Evolutionary conservation across 2,797 vertebrate species (phyloP), one percentile per base, ranked within the genome.

Genomic region (Toxotes lorentzi): DNA sequence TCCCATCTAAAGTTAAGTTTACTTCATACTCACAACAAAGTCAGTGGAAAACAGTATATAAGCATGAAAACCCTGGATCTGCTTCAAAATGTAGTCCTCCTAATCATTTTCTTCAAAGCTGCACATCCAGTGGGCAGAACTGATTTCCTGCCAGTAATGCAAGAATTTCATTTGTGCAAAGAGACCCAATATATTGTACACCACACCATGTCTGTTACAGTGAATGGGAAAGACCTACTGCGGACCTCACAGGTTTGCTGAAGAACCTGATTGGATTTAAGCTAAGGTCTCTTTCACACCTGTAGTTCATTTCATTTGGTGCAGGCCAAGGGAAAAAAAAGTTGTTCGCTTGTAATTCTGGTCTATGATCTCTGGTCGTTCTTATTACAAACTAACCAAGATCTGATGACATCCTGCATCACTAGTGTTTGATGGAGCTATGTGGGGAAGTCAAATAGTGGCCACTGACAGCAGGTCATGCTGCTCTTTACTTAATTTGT

Each of bases 51-150:
- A 23, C 17, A 47, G 57, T 27, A 24, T 43, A 50, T 34, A 30
- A 50, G 30, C 69, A 34, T 38, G 30, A 23, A 21, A 5, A 70
- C 54, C 12, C 57, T 41, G 19, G 21, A 72, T n/a, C 41, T 0
- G 14, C 62, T 58, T 62, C 12, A 57, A 32, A 50, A 80, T 56
- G 35, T 34, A 35, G 1, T 35, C 32, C 51, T 74, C 24, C 40
- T 40, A 9, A 71, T 67, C 21, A 68, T 45, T 63, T 78, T 69
- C 60, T 61, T 57, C 57, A 75, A 71, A 75, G 61, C 70, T 78
- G 23, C 57, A 40, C 40, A 32, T 62, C 35, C 43, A 69, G 74
- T 27, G 47, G 41, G 34, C 34, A 35, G 21, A 64, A 69, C 14
- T 43, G 51, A 79, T 64, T 76, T 72, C 63, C 45, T 81, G 74